Evolutionary conservation across 2,888 invertebrate species (phyloP), one percentile per base, ranked within the genome.

Genomic region (Teleiodes luculella): DNA sequence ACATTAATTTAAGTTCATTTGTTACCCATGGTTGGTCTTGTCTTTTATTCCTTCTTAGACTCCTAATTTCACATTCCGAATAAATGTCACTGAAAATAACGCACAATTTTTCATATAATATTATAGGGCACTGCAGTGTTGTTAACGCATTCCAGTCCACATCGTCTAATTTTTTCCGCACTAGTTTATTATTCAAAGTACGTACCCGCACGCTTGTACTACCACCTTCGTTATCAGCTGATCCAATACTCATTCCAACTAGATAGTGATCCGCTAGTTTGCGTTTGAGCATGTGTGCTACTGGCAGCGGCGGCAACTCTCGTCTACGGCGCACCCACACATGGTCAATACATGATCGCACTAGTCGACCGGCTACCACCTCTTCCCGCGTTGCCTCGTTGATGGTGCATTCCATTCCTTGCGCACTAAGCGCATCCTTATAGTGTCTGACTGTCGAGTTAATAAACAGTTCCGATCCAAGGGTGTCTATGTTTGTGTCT

Each of bases 101-200:
- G 6, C 24, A 24, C 24, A 24, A 24, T 10, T 41, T 6, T 3
- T 6, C 6, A 24, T 24, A 24, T 6, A 24, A 4, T 24, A 4
- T 24, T 4, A 4, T 4, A n/a, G 56, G 56, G 14, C 51, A 54
- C 6, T 45, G 11, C 0, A 53, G 4, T 16, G 7, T 18, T n/a
- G n/a, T 0, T 16, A 54, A 8, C 1, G 37, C 14, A 10, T 8
- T n/a, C 57, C 57, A 57, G 14, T 49, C 41, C 3, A 50, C 24
- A 16, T 14, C 20, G 14, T 37, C 20, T 8, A 57, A 14, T 18
- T 45, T 24, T 18, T 52, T n/a, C 13, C 5, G 14, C 2, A 57
- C 50, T 28, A 39, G 45, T 18, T 24, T 46, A 43, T 37, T 24
- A n/a, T n/a, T n/a, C n/a, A n/a, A n/a, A n/a, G 45, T 45, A n/a